phyloP scores from a whole-genome alignment of 2,888 invertebrate genomes.

The Gymnocheta viridis region DNA sequence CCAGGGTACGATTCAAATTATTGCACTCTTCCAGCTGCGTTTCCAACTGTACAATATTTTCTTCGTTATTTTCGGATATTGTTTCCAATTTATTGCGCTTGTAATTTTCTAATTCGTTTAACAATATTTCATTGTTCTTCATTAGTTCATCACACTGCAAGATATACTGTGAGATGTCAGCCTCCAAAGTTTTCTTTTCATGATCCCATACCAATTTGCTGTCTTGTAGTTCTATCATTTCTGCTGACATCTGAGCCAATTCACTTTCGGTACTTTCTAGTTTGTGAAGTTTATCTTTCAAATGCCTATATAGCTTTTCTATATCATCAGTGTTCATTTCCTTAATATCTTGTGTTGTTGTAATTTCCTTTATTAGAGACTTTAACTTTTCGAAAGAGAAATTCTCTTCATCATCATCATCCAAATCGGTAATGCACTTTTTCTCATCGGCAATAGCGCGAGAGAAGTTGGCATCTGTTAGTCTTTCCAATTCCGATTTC shows the following conservation, averaged over 20 bases:
- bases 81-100: slow-evolving; percentile 86
- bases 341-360: slow-evolving; percentile 72
- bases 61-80: slow-evolving; percentile 88
- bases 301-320: slow-evolving; percentile 83
- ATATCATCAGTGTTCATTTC: slow-evolving; percentile 58
- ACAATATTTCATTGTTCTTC: slow-evolving; percentile 87
- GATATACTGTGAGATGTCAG: slow-evolving; percentile 83
- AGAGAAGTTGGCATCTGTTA: slow-evolving; percentile 75
- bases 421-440: slow-evolving; percentile 79
- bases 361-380: slow-evolving; percentile 73
- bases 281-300: slow-evolving; percentile 84
- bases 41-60: slow-evolving; percentile 86
- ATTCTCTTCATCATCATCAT: slow-evolving; percentile 73
- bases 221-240: slow-evolving; percentile 79
- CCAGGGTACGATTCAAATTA: slow-evolving; percentile 84
- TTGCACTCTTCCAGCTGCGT: slow-evolving; percentile 86
- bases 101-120: slow-evolving; percentile 85
- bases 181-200: slow-evolving; percentile 83
- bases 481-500: slow-evolving; percentile 75
- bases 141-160: slow-evolving; percentile 86
- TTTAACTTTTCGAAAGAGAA: slow-evolving; percentile 75
- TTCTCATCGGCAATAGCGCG: slow-evolving; percentile 78
- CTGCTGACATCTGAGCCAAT: slow-evolving; percentile 84
- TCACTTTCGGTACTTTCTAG: slow-evolving; percentile 84
- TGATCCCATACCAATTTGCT: slow-evolving; percentile 84